Evolutionary conservation across 2,888 invertebrate species (phyloP), one percentile per base, ranked within the genome.

Genomic region (Idaea dimidiata): DNA sequence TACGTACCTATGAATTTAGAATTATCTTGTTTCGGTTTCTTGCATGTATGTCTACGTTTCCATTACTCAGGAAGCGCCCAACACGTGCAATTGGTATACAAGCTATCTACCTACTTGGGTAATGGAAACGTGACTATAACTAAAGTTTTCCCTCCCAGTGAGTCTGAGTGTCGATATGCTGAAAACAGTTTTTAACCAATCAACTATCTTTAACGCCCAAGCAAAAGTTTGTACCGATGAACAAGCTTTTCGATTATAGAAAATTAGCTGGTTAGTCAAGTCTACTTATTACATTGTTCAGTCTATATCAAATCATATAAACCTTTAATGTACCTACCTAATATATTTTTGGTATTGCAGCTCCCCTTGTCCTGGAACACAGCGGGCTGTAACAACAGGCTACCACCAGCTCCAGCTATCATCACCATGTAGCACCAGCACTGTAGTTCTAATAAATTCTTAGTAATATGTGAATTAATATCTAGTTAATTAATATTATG

Each of bases 321-420:
- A 3, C 24, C 1, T 24, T 24, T 3, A 24, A 24, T 24, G 24
- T 24, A 24, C 5, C 24, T 24, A 24, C 24, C 24, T 24, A 24
- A 24, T 24, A 24, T 24, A 24, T 24, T 57, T 66, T 68, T 72
- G 75, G 74, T 73, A 72, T 86, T 82, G 54, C 87, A 93, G 92
- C 91, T 61, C 92, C 92, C 14, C 70, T 88, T 6, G 74, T 93
- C 59, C 68, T 93, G 75, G 91, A 92, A 76, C 87, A 89, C 66
- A 43, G 43, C 43, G 43, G 43, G 43, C 6, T 43, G 14, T 43
- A 43, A 14, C 10, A 14, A 10, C 10, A 14, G 43, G 8, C 2
- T 14, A 43, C 54, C 33, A 6, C 14, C 8, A 54, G 59, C 33
- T 17, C 56, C 43, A 18, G 43, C 57, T 33, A 55, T 33, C 7